Evolutionary conservation across 2,888 invertebrate genomes (phyloP).

Genomic region (Drosophila tanythrix): DNA sequence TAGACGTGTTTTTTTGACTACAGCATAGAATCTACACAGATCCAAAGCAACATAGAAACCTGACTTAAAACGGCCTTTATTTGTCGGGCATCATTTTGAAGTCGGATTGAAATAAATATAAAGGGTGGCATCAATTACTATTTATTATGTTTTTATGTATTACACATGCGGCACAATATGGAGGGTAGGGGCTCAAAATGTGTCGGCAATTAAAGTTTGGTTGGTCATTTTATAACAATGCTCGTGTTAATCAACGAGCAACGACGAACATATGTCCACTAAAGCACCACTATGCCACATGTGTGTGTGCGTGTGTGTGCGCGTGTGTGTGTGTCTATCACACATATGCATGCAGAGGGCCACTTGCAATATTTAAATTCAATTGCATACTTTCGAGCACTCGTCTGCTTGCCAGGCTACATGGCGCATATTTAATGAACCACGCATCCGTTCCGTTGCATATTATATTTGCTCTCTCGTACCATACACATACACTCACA

Average conservation of each 20-base stretch:
- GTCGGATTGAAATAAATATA: slow-evolving; percentile 27
- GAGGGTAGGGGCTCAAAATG: slow-evolving; percentile 14
- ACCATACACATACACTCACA: background rate
- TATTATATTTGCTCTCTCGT: slow-evolving; percentile 61
- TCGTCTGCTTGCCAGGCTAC: slow-evolving; percentile 58
- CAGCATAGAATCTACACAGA: slow-evolving; percentile 5
- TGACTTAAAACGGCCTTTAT: background rate
- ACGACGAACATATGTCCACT: slow-evolving; percentile 41
- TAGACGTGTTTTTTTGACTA: slow-evolving; percentile 7
- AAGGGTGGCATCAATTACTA: slow-evolving; percentile 66
- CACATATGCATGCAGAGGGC: slow-evolving; percentile 8
- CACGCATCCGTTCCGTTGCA: slow-evolving; percentile 60
- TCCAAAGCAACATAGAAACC: background rate
- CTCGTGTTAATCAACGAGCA: slow-evolving; percentile 73
- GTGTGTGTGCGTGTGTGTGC: background rate
- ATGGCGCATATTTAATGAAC: slow-evolving; percentile 77
- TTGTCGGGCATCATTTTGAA: background rate
- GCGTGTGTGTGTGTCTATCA: background rate
- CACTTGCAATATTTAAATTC: slow-evolving; percentile 79
- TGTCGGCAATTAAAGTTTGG: slow-evolving; percentile 55
- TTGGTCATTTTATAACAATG: slow-evolving; percentile 67
- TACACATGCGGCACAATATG: background rate
- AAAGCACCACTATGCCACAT: slow-evolving; percentile 19
- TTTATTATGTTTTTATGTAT: slow-evolving; percentile 69
- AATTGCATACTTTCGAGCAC: slow-evolving; percentile 74